These are phyloP conservation scores for Saguinus imperator DNA, from an alignment of 2,113 vertebrate genomes.

Conservation along the genomic window DNA sequence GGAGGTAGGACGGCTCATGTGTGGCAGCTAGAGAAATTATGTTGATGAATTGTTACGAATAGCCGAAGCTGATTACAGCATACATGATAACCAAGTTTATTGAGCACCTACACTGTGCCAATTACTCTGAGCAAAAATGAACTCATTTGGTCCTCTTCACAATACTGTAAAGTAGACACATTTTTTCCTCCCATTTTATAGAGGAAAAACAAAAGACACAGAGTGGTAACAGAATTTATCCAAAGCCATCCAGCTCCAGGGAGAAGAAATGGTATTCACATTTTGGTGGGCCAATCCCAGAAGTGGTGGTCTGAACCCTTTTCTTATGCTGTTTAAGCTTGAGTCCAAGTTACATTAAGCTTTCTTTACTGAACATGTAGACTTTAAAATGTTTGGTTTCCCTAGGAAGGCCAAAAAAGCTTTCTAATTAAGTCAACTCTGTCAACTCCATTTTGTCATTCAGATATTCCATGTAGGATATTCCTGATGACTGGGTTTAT, in stretches of 20 bases:
- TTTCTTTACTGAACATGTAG: neutral
- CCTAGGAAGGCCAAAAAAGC: neutral
- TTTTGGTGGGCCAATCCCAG: neutral
- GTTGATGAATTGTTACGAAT: neutral
- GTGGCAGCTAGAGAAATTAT: neutral
- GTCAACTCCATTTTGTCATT: neutral
- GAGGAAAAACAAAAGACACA: neutral
- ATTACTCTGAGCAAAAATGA: neutral
- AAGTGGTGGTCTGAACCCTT: neutral
- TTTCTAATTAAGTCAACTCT: neutral
- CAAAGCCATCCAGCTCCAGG: neutral
- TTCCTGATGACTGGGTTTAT: neutral
- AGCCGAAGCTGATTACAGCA: neutral
- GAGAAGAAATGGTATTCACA: neutral
- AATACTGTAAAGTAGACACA: neutral
- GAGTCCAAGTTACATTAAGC: neutral
- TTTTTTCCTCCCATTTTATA: neutral
- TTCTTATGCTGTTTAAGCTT: neutral
- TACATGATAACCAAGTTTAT: neutral
- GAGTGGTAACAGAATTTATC: neutral
- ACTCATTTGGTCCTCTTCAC: slow-evolving; percentile 8
- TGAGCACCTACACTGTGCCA: neutral
- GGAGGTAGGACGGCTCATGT: neutral
- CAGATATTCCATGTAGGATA: neutral
- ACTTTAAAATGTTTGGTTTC: neutral